Percentiles rank a stretch among this genome's conserved stretches.
These are phyloP conservation scores for Trichoplusia ni DNA, from an alignment of 1,140 invertebrate species.

Conservation along the genomic window DNA sequence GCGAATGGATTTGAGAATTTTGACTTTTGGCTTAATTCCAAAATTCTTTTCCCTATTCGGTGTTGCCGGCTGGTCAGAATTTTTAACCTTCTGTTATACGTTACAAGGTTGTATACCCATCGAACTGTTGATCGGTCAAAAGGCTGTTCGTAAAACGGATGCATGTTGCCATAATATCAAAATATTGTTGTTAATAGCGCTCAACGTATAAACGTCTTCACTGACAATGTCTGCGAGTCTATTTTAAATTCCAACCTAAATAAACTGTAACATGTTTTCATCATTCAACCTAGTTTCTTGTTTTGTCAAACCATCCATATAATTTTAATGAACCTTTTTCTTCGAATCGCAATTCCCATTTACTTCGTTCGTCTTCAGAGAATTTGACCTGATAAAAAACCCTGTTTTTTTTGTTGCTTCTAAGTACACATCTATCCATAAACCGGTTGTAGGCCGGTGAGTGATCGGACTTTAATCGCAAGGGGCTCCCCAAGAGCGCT, in stretches of 20 bases:
- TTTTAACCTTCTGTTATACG: conserved; percentile 10
- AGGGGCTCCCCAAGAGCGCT: not conserved
- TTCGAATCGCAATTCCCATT: too few relatives aligned
- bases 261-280: not conserved
- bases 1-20: not conserved
- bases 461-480: conserved; percentile 6
- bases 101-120: conserved; percentile 1
- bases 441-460: conserved; percentile 2
- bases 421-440: not conserved
- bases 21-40: conserved; percentile 17
- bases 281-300: not conserved
- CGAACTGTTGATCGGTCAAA: not conserved
- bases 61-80: conserved; percentile 14
- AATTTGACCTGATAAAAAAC: not conserved
- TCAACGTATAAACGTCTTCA: too few relatives aligned
- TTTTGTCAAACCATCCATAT: not conserved
- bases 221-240: too few relatives aligned
- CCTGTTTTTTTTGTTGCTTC: not conserved
- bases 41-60: conserved; percentile 21
- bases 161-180: not conserved
- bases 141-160: not conserved
- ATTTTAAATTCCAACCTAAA: too few relatives aligned
- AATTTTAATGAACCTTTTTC: not conserved
- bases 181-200: too few relatives aligned
- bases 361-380: too few relatives aligned